These are phyloP conservation scores for Montipora capricornis DNA, from an alignment of 64 coral and sea anemone genomes.

Conservation along the genomic window DNA sequence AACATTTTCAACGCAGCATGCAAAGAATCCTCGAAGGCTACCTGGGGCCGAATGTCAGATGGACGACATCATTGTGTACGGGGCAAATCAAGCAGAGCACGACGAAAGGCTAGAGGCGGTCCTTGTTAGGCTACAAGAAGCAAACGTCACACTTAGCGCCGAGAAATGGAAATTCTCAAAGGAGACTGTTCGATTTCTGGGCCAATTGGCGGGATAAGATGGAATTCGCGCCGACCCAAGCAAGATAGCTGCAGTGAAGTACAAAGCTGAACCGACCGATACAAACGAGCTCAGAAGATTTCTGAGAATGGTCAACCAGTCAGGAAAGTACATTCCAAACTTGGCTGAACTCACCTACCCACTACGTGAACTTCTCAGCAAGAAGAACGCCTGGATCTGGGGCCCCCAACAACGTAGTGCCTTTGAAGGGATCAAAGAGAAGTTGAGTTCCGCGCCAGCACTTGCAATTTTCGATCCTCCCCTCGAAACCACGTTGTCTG, in stretches of 20 bases:
- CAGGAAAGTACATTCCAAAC: constrained; percentile 55
- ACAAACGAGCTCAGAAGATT: neutral
- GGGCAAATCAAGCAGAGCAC: neutral
- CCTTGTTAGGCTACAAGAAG: neutral
- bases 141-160: constrained; percentile 18
- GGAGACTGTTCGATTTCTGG: neutral
- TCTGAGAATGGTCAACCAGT: constrained; percentile 50
- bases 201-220: neutral
- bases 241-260: neutral
- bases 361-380: neutral
- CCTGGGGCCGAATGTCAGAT: neutral
- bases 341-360: neutral
- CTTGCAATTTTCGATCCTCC: constrained; percentile 54
- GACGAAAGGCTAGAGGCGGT: neutral
- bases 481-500: constrained; percentile 40
- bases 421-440: neutral
- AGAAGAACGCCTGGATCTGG: neutral
- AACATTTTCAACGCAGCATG: constrained; percentile 3
- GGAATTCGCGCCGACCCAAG: neutral
- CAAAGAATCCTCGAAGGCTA: neutral
- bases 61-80: neutral
- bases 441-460: constrained; percentile 40
- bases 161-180: constrained; percentile 39
- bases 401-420: neutral
- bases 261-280: neutral